A percentile compares a stretch with the other conserved stretches of the same genome.
Conservation (phyloP, 1,140 invertebrate genomes). For the Apis mellifera region Amel_HAv3.1 CM009942.2:8112501-8113000, state of each 20-base stretch:
- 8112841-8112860: too few relatives aligned
- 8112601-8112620: constrained; percentile 46
- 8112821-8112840: too few relatives aligned
- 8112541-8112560: background rate
- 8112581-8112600: constrained; percentile 25
- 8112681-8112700: constrained; percentile 76
- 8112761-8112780: constrained; percentile 68
- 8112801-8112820: constrained; percentile 39
- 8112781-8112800: constrained; percentile 61
- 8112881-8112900: too few relatives aligned
- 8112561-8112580: constrained; percentile 1
- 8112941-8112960: too few relatives aligned
- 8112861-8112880: too few relatives aligned
- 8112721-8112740: constrained; percentile 70
- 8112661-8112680: constrained; percentile 73
- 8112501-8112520: too few relatives aligned
- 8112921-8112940: too few relatives aligned
- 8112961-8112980: too few relatives aligned
- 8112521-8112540: background rate
- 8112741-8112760: constrained; percentile 75
- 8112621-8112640: constrained; percentile 71
- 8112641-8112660: constrained; percentile 75
- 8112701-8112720: constrained; percentile 68
- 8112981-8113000: too few relatives aligned
- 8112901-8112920: too few relatives aligned